Evolutionary conservation across 2,797 vertebrate species (phyloP).

Genomic region (Darevskia nairensis): DNA sequence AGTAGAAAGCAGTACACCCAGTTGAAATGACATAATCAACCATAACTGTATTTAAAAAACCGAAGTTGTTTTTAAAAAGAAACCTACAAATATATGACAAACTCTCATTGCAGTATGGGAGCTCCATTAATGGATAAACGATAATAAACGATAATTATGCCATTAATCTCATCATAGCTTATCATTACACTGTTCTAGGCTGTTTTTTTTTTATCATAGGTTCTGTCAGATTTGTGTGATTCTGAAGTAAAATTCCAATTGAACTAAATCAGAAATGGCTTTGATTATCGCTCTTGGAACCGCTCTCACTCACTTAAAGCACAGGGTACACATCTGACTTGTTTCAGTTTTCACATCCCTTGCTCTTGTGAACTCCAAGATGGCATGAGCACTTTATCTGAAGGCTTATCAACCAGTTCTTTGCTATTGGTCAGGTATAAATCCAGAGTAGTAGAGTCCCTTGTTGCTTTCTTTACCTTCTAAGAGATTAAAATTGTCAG

Average conservation of each 20-base stretch:
- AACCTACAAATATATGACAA: background rate
- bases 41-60: background rate
- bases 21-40: background rate
- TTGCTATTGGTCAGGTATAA: no score
- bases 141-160: constrained; percentile 2
- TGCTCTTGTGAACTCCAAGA: background rate
- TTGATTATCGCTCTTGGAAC: background rate
- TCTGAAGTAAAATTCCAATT: background rate
- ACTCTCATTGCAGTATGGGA: background rate
- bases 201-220: background rate
- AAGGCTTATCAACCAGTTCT: no score
- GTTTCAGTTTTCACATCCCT: background rate
- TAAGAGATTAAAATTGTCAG: no score
- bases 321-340: background rate
- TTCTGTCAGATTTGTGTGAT: background rate
- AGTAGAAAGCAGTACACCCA: background rate
- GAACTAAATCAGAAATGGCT: background rate
- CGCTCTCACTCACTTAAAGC: no score
- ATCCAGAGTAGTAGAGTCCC: no score
- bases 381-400: no score
- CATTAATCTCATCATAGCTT: background rate
- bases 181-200: background rate
- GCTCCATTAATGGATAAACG: constrained; percentile 10
- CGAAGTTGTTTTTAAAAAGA: background rate
- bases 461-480: no score